phyloP scores from a whole-genome alignment of 2,113 vertebrate species.

The Xiphophorus maculatus region DNA sequence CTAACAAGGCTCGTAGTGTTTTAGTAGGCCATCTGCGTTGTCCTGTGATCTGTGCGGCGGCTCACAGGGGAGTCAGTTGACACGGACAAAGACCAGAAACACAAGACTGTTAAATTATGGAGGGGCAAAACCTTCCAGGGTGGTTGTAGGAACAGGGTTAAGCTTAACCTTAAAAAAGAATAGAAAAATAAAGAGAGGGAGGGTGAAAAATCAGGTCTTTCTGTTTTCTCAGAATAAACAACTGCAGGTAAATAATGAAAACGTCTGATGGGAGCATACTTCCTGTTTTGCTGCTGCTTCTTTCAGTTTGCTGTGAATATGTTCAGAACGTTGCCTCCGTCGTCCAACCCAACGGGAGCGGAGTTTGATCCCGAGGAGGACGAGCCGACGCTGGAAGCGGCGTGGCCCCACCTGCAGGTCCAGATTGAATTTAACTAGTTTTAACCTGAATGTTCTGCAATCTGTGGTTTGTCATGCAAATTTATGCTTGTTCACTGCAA shows the following conservation, averaged over 20 bases:
- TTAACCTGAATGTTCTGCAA: too few relatives aligned
- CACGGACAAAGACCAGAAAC: constrained; percentile 57
- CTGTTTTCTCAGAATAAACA: neutral
- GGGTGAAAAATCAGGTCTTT: neutral
- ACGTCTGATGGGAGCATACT: neutral
- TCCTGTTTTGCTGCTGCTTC: neutral
- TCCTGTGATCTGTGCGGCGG: constrained; percentile 68
- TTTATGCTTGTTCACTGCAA: too few relatives aligned
- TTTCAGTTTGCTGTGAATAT: constrained; percentile 96
- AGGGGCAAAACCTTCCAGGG: constrained; percentile 43
- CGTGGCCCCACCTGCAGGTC: constrained; percentile 97
- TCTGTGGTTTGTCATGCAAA: neutral
- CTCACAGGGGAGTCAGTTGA: constrained; percentile 74
- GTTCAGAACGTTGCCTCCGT: constrained; percentile 96
- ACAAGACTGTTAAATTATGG: constrained; percentile 63
- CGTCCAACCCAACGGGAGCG: constrained; percentile 96
- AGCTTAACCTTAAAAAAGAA: constrained; percentile 25
- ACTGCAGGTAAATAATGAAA: neutral
- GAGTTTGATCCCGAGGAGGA: constrained; percentile 98
- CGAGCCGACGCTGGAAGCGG: constrained; percentile 96
- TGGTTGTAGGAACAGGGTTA: constrained; percentile 36
- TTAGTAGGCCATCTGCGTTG: constrained; percentile 64
- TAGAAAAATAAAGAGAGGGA: neutral
- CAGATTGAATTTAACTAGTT: neutral
- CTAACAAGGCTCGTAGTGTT: constrained; percentile 65